Conservation (phyloP, 2,113 vertebrate genomes). For the Poeciliopsis prolifica region DNA sequence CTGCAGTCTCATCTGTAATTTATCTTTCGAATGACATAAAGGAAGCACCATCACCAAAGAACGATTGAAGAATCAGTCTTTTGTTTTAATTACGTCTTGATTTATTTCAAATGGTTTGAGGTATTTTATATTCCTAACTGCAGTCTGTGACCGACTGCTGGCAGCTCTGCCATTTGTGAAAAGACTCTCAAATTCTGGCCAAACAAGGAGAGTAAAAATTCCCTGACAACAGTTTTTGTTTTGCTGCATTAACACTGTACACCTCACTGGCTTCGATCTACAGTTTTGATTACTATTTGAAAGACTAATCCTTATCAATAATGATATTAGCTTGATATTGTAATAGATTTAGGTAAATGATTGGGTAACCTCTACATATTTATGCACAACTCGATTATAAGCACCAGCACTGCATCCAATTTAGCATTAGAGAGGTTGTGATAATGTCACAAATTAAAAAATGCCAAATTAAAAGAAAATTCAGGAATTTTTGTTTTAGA, state of each 20-base stretch:
- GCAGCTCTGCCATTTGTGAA: not conserved
- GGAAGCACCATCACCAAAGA: not conserved
- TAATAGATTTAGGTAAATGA: no score
- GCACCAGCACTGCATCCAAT: no score
- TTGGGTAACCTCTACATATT: no score
- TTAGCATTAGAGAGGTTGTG: no score
- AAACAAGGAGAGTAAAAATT: not conserved
- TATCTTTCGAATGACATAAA: no score
- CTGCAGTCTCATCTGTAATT: no score
- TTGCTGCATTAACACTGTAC: not conserved
- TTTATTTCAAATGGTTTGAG: not conserved
- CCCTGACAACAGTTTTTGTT: not conserved
- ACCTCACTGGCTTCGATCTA: not conserved
- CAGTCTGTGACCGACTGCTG: not conserved
- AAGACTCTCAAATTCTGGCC: not conserved
- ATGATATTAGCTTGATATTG: no score
- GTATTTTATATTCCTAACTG: not conserved
- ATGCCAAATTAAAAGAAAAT: no score
- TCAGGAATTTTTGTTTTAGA: no score
- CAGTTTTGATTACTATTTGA: not conserved
- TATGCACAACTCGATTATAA: no score
- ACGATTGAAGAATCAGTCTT: not conserved
- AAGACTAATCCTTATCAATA: not conserved
- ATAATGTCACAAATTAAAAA: no score
- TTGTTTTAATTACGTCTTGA: not conserved